phyloP scores from a whole-genome alignment of 2,797 vertebrate species.

The Glossophaga mutica region DNA sequence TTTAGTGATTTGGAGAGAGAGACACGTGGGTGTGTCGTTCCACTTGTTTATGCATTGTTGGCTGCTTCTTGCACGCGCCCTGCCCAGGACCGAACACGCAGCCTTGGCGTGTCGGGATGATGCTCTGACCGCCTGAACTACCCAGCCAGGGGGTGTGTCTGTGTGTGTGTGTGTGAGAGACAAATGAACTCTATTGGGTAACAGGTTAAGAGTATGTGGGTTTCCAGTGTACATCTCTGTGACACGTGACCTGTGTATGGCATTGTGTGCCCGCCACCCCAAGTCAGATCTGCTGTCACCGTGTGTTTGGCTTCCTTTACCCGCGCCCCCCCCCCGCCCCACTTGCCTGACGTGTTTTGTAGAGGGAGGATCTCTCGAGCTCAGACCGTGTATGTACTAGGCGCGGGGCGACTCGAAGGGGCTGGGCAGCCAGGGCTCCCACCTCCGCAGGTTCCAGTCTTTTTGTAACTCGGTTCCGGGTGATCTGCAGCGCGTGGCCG shows the following conservation, averaged over 20 bases:
- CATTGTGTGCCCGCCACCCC: background rate
- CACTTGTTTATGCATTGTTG: background rate
- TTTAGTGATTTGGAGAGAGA: background rate
- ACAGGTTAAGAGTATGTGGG: background rate
- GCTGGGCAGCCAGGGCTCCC: background rate
- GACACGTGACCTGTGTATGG: no score
- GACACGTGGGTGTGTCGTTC: background rate
- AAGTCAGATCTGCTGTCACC: background rate
- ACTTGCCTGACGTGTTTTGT: background rate
- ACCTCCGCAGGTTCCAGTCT: background rate
- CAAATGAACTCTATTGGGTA: background rate
- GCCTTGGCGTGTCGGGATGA: background rate
- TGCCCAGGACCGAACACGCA: background rate
- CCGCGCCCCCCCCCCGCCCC: background rate
- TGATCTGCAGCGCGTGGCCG: background rate
- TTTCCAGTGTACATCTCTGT: background rate
- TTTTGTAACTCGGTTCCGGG: background rate
- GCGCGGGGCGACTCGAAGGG: background rate
- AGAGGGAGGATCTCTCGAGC: background rate
- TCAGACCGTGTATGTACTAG: background rate
- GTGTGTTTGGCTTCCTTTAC: background rate
- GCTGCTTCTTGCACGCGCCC: background rate
- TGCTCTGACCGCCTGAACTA: background rate
- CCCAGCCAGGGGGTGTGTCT: no score
- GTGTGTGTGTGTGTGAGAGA: no score